Percentiles rank a stretch among this genome's conserved stretches.
These are phyloP conservation scores for Graptemys geographica DNA, from an alignment of 2,797 vertebrate genomes.

Conservation along the genomic window DNA sequence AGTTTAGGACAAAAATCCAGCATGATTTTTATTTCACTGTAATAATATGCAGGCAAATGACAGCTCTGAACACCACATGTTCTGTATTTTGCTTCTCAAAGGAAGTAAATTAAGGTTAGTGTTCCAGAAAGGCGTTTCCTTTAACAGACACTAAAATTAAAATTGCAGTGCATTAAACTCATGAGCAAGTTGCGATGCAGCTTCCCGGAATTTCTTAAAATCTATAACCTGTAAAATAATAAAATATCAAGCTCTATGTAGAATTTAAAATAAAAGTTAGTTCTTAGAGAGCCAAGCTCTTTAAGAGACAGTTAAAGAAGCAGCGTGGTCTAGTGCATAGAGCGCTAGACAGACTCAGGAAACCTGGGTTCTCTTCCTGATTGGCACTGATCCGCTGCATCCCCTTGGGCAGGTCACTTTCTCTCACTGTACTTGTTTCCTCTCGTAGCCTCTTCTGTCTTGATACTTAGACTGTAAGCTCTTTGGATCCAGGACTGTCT, in stretches of 20 bases:
- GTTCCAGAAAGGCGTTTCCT: slow-evolving; percentile 67
- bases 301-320: background rate
- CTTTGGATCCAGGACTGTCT: background rate
- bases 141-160: slow-evolving; percentile 50
- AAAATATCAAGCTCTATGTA: background rate
- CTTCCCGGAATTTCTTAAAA: slow-evolving; percentile 59
- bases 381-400: background rate
- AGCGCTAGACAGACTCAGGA: background rate
- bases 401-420: background rate
- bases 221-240: slow-evolving; percentile 10
- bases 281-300: background rate
- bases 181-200: slow-evolving; percentile 17
- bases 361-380: background rate
- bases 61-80: background rate
- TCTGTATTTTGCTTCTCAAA: slow-evolving; percentile 1
- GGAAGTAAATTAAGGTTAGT: slow-evolving; percentile 43
- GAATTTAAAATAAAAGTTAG: background rate
- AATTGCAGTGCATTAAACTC: slow-evolving; percentile 51
- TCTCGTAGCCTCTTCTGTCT: background rate
- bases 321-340: background rate
- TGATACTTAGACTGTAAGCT: background rate
- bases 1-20: background rate
- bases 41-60: background rate
- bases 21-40: background rate
- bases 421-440: background rate